Evolutionary conservation across 1,140 invertebrate species (phyloP).

Genomic region (Papilio xuthus): DNA sequence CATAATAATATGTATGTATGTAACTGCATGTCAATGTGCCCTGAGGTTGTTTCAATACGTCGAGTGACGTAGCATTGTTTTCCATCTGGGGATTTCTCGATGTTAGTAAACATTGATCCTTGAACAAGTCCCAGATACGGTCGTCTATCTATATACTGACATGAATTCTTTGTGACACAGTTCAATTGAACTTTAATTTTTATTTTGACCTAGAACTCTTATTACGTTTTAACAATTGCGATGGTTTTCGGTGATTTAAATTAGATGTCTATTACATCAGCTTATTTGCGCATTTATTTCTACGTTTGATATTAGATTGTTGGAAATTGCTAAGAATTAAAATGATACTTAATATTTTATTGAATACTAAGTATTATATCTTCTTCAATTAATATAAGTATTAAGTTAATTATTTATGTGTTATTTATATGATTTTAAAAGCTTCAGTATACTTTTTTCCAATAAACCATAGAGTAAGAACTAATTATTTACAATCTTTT

Average conservation of each 20-base stretch:
- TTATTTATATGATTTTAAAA: too few species aligned
- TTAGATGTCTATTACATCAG: conserved; percentile 8
- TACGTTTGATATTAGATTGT: background rate
- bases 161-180: background rate
- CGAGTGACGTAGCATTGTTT: background rate
- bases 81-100: background rate
- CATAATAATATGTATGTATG: background rate
- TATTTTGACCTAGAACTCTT: background rate
- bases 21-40: background rate
- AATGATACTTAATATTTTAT: too few species aligned
- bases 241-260: background rate
- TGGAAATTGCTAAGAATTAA: background rate
- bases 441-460: too few species aligned
- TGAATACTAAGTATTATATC: too few species aligned
- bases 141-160: background rate
- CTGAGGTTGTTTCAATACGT: background rate
- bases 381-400: too few species aligned
- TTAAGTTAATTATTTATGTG: background rate
- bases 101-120: conserved; percentile 1
- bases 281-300: background rate
- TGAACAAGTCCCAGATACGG: background rate
- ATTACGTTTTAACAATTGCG: background rate
- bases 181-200: background rate
- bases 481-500: too few species aligned
- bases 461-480: too few species aligned